These are phyloP conservation scores for Prietella phreatophila DNA, from an alignment of 2,113 vertebrate genomes.

Conservation along the genomic window DNA sequence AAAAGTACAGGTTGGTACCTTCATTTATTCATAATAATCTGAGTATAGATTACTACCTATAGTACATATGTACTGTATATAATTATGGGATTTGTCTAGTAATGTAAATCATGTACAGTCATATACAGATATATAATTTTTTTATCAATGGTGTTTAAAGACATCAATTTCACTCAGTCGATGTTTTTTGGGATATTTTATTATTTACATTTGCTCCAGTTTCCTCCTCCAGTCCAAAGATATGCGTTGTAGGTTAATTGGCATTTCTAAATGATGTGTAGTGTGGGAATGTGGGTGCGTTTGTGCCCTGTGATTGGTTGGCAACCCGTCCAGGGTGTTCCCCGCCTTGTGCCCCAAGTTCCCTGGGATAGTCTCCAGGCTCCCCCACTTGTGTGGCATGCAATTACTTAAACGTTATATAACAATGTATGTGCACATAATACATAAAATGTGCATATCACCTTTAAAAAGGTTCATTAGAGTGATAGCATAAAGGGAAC, in stretches of 20 bases:
- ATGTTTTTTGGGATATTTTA: not conserved
- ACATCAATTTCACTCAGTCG: not conserved
- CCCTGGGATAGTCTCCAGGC: too few species aligned
- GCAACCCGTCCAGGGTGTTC: too few species aligned
- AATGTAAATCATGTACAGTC: not conserved
- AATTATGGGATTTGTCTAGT: not conserved
- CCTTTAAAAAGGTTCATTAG: not conserved
- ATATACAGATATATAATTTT: not conserved
- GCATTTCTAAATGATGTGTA: too few species aligned
- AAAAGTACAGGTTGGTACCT: not conserved
- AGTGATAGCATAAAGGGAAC: not conserved
- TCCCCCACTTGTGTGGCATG: not conserved
- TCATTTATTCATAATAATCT: not conserved
- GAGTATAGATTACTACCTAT: not conserved
- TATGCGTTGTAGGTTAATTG: too few species aligned
- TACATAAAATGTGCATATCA: not conserved
- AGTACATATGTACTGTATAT: not conserved
- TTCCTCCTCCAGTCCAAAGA: too few species aligned
- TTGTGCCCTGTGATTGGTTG: too few species aligned
- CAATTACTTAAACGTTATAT: not conserved
- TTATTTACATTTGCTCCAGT: not conserved
- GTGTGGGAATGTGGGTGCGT: too few species aligned
- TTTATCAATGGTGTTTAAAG: not conserved
- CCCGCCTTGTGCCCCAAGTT: too few species aligned
- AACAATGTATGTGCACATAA: not conserved